Percentiles rank a stretch among this genome's conserved stretches.
Evolutionary conservation across 2,888 invertebrate species (phyloP).

Genomic region (Muschampia plurimacula): DNA sequence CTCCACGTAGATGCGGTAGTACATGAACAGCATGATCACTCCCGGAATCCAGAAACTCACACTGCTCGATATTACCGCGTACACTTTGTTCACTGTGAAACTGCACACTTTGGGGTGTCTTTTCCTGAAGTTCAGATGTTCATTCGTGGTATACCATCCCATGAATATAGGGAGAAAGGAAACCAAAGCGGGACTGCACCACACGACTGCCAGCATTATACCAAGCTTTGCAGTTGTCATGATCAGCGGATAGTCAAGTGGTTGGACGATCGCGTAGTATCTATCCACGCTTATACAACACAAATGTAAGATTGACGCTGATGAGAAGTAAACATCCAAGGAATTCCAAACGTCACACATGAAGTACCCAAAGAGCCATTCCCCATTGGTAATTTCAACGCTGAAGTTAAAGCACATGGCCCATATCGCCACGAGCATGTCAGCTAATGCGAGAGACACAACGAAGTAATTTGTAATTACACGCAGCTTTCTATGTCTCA

Average conservation of each 20-base stretch:
- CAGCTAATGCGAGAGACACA: conserved; percentile 96
- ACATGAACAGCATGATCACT: conserved; percentile 96
- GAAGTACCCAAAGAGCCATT: conserved; percentile 95
- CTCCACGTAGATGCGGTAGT: conserved; percentile 94
- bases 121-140: conserved; percentile 89
- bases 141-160: conserved; percentile 94
- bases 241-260: conserved; percentile 96
- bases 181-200: conserved; percentile 96
- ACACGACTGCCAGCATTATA: conserved; percentile 94
- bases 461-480: conserved; percentile 98
- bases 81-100: conserved; percentile 94
- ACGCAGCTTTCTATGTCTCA: conserved; percentile 86
- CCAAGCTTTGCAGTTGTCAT: conserved; percentile 94
- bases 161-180: conserved; percentile 94
- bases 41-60: conserved; percentile 98
- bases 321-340: conserved; percentile 97
- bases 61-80: conserved; percentile 95
- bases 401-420: conserved; percentile 98
- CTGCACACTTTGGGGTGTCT: conserved; percentile 90
- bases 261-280: conserved; percentile 97
- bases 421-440: conserved; percentile 97
- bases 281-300: conserved; percentile 96
- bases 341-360: conserved; percentile 99
- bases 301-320: conserved; percentile 96
- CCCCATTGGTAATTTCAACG: conserved; percentile 93